Conservation (phyloP, 2,797 vertebrate genomes). For the Discoglossus pictus region DNA sequence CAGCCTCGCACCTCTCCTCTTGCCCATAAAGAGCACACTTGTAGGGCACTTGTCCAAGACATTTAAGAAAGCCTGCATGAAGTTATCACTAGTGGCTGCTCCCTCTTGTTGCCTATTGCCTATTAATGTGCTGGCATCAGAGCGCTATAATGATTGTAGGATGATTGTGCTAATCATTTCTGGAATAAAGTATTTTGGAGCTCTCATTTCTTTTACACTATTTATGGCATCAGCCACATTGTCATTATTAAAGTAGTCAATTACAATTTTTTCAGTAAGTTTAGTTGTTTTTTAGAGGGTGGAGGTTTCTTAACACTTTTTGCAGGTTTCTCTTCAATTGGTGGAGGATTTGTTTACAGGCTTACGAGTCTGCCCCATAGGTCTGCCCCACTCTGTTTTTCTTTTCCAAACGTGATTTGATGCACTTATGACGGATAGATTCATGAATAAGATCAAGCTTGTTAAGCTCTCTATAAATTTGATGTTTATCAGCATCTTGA, state of each 20-base stretch:
- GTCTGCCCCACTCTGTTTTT: constrained; percentile 99
- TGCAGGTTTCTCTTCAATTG: constrained; percentile 97
- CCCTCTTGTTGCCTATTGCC: constrained; percentile 88
- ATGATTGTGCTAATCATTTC: constrained; percentile 96
- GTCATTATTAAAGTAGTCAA: constrained; percentile 89
- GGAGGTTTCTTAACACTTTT: constrained; percentile 94
- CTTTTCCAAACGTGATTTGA: constrained; percentile 99
- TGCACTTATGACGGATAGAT: constrained; percentile 99
- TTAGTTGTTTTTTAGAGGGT: constrained; percentile 92
- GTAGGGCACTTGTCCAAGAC: constrained; percentile 96
- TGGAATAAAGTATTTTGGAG: constrained; percentile 94
- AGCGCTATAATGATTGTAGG: constrained; percentile 86
- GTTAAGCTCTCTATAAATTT: constrained; percentile 99
- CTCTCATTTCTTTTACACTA: constrained; percentile 88
- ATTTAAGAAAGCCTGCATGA: constrained; percentile 94
- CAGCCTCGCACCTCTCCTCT: too few relatives aligned
- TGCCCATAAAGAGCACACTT: too few relatives aligned
- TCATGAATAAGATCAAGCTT: constrained; percentile 99
- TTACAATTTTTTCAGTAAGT: constrained; percentile 88
- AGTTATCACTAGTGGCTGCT: constrained; percentile 92
- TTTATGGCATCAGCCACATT: constrained; percentile 85
- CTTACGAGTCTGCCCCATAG: constrained; percentile 93
- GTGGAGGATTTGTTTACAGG: constrained; percentile 96
- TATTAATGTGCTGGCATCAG: constrained; percentile 89
- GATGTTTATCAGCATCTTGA: constrained; percentile 99